Conservation (phyloP, 2,888 invertebrate genomes). For the Margaritifera margaritifera region DNA sequence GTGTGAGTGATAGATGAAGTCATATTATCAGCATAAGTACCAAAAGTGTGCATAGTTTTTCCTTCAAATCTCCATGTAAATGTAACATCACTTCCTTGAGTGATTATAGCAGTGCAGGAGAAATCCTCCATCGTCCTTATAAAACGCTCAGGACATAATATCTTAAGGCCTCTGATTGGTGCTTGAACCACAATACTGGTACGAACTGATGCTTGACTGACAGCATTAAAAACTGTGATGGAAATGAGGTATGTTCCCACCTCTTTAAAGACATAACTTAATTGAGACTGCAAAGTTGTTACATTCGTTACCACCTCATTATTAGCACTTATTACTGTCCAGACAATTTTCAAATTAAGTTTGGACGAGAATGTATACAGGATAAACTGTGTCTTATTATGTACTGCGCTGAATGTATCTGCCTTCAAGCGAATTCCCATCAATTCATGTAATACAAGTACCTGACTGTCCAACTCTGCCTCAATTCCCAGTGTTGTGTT, state of each 20-base stretch:
- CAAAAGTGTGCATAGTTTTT: conserved; percentile 2
- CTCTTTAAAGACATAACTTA: conserved; percentile 37
- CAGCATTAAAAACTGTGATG: conserved; percentile 37
- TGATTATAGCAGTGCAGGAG: conserved; percentile 45
- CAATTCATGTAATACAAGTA: not conserved
- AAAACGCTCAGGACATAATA: conserved; percentile 34
- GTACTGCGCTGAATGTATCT: too few relatives aligned
- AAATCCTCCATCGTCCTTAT: conserved; percentile 36
- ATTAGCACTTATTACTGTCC: conserved; percentile 16
- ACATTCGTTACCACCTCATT: conserved; percentile 22
- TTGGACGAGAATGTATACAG: conserved; percentile 4
- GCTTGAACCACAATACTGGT: conserved; percentile 42
- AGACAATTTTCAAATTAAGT: conserved; percentile 25
- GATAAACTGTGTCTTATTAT: too few relatives aligned
- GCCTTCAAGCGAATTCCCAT: conserved; percentile 3
- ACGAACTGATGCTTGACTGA: conserved; percentile 32
- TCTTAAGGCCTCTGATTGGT: conserved; percentile 35
- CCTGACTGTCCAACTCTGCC: not conserved
- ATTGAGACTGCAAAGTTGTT: conserved; percentile 14
- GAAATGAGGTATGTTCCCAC: conserved; percentile 43
- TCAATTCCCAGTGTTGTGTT: not conserved
- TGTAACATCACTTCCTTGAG: conserved; percentile 50
- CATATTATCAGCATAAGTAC: conserved; percentile 14
- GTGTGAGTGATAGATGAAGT: conserved; percentile 18
- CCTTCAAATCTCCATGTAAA: conserved; percentile 54